A percentile compares a stretch with the other conserved stretches of the same genome.
Conservation (phyloP, 2,113 vertebrate genomes). For the Macquaria australasica region DNA sequence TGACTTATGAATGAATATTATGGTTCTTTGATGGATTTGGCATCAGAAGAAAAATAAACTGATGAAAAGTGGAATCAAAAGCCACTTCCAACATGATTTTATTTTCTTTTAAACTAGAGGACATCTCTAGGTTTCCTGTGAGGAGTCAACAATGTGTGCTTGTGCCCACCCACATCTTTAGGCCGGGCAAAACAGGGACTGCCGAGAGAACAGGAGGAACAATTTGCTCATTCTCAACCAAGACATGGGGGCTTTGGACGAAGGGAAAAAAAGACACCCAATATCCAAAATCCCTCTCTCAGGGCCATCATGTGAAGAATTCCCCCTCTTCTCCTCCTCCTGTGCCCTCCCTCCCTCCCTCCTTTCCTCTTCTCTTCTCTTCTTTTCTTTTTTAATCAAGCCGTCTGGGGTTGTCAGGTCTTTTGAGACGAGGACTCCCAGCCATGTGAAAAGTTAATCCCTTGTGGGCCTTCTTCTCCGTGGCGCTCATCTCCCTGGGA, state of each 20-base stretch:
- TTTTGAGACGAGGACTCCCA: constrained; percentile 88
- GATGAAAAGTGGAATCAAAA: constrained; percentile 26
- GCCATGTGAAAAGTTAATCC: constrained; percentile 92
- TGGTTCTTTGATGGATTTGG: background rate
- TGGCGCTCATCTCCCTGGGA: constrained; percentile 88
- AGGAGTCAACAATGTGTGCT: constrained; percentile 57
- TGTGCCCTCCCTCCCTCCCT: constrained; percentile 67
- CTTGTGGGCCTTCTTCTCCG: constrained; percentile 85
- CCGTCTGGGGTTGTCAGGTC: constrained; percentile 89
- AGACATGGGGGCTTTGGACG: constrained; percentile 77
- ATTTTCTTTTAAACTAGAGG: constrained; percentile 13
- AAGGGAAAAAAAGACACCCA: constrained; percentile 82
- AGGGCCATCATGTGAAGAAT: constrained; percentile 88
- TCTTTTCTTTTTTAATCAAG: constrained; percentile 90
- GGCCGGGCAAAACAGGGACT: constrained; percentile 62
- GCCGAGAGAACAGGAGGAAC: constrained; percentile 79
- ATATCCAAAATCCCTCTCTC: constrained; percentile 88
- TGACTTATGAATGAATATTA: constrained; percentile 14
- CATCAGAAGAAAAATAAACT: background rate
- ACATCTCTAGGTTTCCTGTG: constrained; percentile 55
- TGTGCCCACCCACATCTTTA: constrained; percentile 79
- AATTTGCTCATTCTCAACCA: constrained; percentile 86
- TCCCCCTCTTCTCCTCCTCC: constrained; percentile 76
- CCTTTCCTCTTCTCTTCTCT: constrained; percentile 75
- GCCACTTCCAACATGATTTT: constrained; percentile 27